Conservation (phyloP, 1,140 invertebrate genomes). For the Heliconius himera region DNA sequence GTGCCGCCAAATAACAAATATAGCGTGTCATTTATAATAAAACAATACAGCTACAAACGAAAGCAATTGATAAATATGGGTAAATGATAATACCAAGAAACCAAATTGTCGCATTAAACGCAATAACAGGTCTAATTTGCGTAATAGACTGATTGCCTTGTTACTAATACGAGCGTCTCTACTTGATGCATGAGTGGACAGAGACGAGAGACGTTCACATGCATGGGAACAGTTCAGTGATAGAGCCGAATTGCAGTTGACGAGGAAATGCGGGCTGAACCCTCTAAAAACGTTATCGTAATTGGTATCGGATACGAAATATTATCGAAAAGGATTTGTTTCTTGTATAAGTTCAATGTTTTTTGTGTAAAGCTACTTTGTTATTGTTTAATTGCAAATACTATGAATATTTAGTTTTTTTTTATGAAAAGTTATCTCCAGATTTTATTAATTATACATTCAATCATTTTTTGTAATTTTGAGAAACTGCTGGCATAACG, state of each 20-base stretch:
- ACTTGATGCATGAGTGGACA: constrained; percentile 27
- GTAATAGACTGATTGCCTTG: constrained; percentile 40
- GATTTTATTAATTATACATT: too few species aligned
- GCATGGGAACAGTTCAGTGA: constrained; percentile 24
- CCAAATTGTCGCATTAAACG: constrained; percentile 35
- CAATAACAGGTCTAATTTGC: constrained; percentile 36
- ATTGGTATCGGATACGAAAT: not conserved
- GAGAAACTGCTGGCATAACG: too few species aligned
- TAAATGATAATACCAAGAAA: constrained; percentile 28
- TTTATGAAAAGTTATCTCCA: too few species aligned
- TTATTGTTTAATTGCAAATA: not conserved
- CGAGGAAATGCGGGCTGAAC: constrained; percentile 33
- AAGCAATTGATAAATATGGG: constrained; percentile 21
- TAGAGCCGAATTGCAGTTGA: constrained; percentile 29
- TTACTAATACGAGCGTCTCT: constrained; percentile 32
- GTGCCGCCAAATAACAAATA: not conserved
- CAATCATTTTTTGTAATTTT: too few species aligned
- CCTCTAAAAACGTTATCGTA: constrained; percentile 18
- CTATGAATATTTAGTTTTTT: not conserved
- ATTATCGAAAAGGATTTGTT: not conserved
- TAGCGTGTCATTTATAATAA: not conserved
- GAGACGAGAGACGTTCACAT: constrained; percentile 34
- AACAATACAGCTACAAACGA: not conserved
- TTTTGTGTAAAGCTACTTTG: not conserved
- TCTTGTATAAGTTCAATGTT: not conserved